phyloP scores from a whole-genome alignment of 2,113 vertebrate genomes.

The Agapornis roseicollis region DNA sequence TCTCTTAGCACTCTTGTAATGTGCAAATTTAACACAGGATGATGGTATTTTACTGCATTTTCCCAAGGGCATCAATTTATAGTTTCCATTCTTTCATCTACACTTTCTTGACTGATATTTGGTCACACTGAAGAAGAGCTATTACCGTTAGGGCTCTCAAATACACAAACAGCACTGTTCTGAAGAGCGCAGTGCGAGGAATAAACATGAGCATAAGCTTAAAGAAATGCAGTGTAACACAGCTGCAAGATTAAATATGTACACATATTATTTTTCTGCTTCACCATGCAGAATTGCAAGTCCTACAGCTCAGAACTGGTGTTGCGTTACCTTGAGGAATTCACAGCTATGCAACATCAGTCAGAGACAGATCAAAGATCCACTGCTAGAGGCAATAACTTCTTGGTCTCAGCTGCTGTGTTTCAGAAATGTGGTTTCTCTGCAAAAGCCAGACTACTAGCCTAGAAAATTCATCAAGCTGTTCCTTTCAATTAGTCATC shows the following conservation, averaged over 20 bases:
- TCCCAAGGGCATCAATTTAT: not conserved
- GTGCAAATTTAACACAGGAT: not conserved
- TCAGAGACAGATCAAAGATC: constrained; percentile 52
- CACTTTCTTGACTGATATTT: not conserved
- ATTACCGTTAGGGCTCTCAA: not conserved
- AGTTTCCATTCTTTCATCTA: not conserved
- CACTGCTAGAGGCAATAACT: constrained; percentile 8
- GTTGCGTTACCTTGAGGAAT: constrained; percentile 3
- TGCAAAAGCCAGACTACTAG: not conserved
- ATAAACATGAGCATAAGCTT: not conserved
- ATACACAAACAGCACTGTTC: not conserved
- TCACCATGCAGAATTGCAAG: not conserved
- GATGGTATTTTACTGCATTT: not conserved
- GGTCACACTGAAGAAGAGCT: not conserved
- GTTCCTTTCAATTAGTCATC: constrained; percentile 35
- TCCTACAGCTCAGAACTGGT: not conserved
- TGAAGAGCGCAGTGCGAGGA: not conserved
- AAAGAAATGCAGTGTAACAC: not conserved
- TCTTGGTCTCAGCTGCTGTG: not conserved
- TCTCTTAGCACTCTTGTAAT: not conserved
- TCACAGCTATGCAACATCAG: not conserved
- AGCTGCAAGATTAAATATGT: not conserved
- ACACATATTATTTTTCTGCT: constrained; percentile 5
- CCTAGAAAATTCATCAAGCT: constrained; percentile 47
- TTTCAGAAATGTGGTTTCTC: not conserved